phyloP scores from a whole-genome alignment of 2,797 vertebrate genomes.

The Pangasius djambal region DNA sequence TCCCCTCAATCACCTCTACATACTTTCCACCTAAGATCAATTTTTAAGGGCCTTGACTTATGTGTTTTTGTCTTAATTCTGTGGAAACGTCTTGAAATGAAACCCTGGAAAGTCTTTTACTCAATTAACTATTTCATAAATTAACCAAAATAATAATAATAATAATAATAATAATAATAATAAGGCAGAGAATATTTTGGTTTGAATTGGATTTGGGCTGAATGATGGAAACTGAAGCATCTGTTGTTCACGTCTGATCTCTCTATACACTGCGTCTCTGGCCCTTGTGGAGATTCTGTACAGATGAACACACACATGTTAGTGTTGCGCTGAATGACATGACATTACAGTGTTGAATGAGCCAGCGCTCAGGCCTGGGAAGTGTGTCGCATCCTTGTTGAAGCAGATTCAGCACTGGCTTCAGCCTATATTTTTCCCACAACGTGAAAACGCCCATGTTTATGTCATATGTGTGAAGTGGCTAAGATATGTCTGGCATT shows the following conservation, averaged over 20 bases:
- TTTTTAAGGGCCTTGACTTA: conserved; percentile 35
- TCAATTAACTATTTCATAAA: conserved; percentile 54
- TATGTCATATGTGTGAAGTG: neutral
- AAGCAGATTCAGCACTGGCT: neutral
- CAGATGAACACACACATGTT: conserved; percentile 15
- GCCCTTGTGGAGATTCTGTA: conserved; percentile 49
- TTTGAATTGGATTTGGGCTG: conserved; percentile 56
- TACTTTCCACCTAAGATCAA: conserved; percentile 36
- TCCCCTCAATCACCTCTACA: neutral
- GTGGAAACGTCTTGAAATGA: conserved; percentile 52
- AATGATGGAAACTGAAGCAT: conserved; percentile 66
- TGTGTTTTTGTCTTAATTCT: conserved; percentile 51
- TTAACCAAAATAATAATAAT: conserved; percentile 39
- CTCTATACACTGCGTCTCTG: neutral
- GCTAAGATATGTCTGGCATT: neutral
- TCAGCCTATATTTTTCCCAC: neutral
- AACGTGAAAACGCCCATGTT: neutral
- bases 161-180: conserved; percentile 43
- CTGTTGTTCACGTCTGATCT: conserved; percentile 59
- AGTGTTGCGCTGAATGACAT: neutral
- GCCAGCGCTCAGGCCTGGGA: neutral
- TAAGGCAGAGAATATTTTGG: conserved; percentile 37
- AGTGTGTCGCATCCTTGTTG: neutral
- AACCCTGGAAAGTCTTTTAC: conserved; percentile 50
- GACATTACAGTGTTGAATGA: neutral